phyloP scores from a whole-genome alignment of 2,888 invertebrate species.

The Luperina nickerlii region DNA sequence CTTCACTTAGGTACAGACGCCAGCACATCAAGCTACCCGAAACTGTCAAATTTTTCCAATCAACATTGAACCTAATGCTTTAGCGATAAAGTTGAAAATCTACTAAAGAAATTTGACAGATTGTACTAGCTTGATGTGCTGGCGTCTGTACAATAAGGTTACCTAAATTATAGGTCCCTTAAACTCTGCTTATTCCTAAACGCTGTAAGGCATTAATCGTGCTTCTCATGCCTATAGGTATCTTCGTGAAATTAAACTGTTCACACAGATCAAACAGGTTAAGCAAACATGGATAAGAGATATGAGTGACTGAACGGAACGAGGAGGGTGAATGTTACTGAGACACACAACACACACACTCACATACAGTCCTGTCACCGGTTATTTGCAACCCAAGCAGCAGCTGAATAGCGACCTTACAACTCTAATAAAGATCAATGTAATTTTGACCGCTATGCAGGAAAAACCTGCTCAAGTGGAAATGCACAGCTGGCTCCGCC shows the following conservation, averaged over 20 bases:
- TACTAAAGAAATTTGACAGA: too few species aligned
- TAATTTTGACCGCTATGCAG: too few species aligned
- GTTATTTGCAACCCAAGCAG: neutral
- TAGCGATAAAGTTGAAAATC: too few species aligned
- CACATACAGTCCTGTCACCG: neutral
- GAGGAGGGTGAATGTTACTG: constrained; percentile 24
- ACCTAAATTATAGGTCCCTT: too few species aligned
- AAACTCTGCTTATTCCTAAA: neutral
- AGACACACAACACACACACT: neutral
- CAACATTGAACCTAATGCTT: too few species aligned
- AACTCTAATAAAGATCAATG: neutral
- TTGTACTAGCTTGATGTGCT: too few species aligned
- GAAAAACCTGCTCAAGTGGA: neutral
- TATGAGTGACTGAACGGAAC: constrained; percentile 44
- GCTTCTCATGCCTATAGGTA: neutral
- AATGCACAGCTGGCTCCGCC: neutral
- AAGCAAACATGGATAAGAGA: constrained; percentile 48
- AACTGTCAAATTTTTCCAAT: too few species aligned
- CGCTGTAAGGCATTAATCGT: constrained; percentile 23
- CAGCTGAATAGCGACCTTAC: neutral
- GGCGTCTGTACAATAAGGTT: too few species aligned
- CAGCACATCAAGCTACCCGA: too few species aligned
- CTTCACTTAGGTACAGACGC: neutral
- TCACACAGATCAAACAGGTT: constrained; percentile 38
- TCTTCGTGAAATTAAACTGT: constrained; percentile 27